Conservation (phyloP, 2,113 vertebrate species). For the Campylomormyrus numenius region DNA sequence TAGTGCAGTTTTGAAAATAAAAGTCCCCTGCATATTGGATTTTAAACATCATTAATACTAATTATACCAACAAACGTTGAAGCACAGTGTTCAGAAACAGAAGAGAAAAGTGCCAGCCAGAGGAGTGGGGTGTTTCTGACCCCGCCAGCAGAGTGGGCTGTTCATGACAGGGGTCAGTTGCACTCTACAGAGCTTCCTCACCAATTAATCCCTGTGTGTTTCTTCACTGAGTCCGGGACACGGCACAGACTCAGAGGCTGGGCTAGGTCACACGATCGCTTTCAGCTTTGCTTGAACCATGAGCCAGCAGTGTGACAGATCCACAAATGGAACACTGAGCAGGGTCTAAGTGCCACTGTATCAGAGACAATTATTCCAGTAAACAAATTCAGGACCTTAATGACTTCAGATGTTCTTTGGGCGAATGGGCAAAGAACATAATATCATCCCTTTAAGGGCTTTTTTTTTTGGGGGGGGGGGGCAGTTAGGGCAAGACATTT, state of each 20-base stretch:
- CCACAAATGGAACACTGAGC: neutral
- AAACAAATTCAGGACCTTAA: neutral
- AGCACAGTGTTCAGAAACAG: neutral
- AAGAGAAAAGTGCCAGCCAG: neutral
- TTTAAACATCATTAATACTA: neutral
- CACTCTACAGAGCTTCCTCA: neutral
- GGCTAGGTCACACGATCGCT: conserved; percentile 29
- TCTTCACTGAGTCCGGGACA: conserved; percentile 38
- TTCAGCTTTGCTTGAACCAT: neutral
- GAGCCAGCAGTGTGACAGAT: neutral
- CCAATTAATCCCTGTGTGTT: conserved; percentile 23
- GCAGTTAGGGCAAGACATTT: neutral
- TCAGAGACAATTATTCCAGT: neutral
- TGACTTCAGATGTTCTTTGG: neutral
- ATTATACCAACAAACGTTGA: neutral
- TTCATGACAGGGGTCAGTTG: neutral
- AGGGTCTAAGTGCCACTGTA: neutral
- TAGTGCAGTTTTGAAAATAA: neutral
- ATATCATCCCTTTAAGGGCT: neutral
- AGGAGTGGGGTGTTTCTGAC: neutral
- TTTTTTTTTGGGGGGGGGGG: neutral
- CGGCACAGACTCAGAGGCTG: conserved; percentile 1
- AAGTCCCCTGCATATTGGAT: neutral
- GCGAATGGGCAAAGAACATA: neutral
- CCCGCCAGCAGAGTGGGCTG: no score